Base-by-base conservation (phyloP, 2,113 vertebrate genomes). In the Pterocles orientalis region DNA sequence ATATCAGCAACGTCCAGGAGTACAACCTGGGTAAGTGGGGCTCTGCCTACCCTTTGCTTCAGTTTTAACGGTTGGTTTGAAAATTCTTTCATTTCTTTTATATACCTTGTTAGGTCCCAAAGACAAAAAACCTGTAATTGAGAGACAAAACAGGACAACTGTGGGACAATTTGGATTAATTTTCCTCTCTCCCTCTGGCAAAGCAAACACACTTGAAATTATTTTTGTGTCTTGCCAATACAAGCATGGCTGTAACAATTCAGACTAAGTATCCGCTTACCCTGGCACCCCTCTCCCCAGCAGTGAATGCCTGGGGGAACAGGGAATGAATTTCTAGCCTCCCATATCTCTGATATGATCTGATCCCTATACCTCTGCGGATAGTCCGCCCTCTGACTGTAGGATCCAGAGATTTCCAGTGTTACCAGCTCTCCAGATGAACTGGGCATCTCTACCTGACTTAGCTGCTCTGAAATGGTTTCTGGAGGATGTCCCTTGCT, bases 1-100 rank as follows among this genome's bases (percentile, higher is more conserved):
- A 99, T 91, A 98, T 99, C 98, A 99, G 99, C 98, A 98, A 95
- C 12, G 98, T 99, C 57, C 99, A 99, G 97, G 98, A 99, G 82
- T 99, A 99, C 97, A 98, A 99, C 92, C 96, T 99, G 23, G 97
- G 99, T 99, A 94, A 97, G 99, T 97, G 43, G 56, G 34, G 10
- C 28, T 39, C 43, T 66, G 1, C 23, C 29, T 70, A 18, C 19
- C 9, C 0, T 12, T 14, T 1, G 0, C 34, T 51, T 23, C 21
- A 8, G 0, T 13, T 43, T 15, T 26, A 28, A 29, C 29, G 8
- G 18, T 6, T 47, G 5, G 2, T 13, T 47, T 73, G 39, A 20
- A 61, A 71, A 23, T 28, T 3, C 13, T 5, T 58, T 24, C 12
- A 18, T 8, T 9, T 41, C 41, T 41, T 41, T 41, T 41, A 41